Percentiles rank a stretch among this genome's conserved stretches.
Evolutionary conservation across 2,797 vertebrate genomes (phyloP).

Genomic region (Aphelocoma californica): DNA sequence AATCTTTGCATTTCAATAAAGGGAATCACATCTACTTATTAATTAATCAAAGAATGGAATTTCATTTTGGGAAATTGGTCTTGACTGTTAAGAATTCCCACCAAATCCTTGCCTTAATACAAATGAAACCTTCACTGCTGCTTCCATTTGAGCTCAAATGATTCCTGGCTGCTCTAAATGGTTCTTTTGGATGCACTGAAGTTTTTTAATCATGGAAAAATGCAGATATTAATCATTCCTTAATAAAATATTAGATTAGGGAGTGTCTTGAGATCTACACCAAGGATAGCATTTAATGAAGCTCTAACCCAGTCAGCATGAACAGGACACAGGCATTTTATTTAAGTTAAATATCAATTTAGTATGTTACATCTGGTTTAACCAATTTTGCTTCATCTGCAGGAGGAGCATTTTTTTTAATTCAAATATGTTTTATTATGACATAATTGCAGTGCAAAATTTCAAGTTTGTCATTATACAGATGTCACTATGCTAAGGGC

Average conservation of each 20-base stretch:
- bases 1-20: conserved; percentile 59
- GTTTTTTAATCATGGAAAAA: conserved; percentile 34
- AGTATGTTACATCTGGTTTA: neutral
- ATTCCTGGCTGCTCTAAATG: conserved; percentile 51
- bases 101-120: conserved; percentile 47
- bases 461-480: neutral
- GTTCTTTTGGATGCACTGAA: conserved; percentile 43
- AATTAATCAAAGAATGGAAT: conserved; percentile 72
- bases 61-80: conserved; percentile 67
- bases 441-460: neutral
- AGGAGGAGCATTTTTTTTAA: neutral
- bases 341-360: conserved; percentile 2
- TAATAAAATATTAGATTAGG: conserved; percentile 60
- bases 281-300: conserved; percentile 11
- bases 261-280: conserved; percentile 24
- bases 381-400: neutral
- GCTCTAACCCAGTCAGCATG: neutral
- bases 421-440: neutral
- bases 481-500: neutral
- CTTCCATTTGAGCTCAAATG: conserved; percentile 44
- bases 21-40: conserved; percentile 55
- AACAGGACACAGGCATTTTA: conserved; percentile 35
- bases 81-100: conserved; percentile 63
- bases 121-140: conserved; percentile 36
- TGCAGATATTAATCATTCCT: conserved; percentile 42